These are phyloP conservation scores for Drosophila insularis DNA, from an alignment of 1,140 invertebrate genomes.

Conservation along the genomic window DNA sequence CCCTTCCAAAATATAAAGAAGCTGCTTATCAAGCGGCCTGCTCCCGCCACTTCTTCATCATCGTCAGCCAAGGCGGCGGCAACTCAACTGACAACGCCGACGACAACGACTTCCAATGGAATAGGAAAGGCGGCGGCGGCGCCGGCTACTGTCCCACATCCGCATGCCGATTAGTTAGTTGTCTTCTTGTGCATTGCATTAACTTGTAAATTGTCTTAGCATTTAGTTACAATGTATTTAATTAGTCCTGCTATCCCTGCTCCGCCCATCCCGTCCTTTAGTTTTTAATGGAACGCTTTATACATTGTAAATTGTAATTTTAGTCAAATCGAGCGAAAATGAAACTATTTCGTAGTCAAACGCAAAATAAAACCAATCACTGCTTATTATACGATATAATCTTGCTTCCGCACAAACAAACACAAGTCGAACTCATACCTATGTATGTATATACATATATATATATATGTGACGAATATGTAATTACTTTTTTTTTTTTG, in stretches of 20 bases:
- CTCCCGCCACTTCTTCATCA: constrained; percentile 7
- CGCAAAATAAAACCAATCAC: constrained; percentile 54
- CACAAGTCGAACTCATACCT: constrained; percentile 6
- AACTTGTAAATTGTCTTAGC: constrained; percentile 61
- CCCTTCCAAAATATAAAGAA: constrained; percentile 88
- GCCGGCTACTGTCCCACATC: constrained; percentile 20
- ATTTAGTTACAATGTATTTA: constrained; percentile 75
- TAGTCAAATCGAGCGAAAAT: constrained; percentile 57
- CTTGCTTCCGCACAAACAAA: constrained; percentile 44
- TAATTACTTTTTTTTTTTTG: constrained; percentile 24
- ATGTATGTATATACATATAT: constrained; percentile 26
- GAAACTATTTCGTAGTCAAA: constrained; percentile 44
- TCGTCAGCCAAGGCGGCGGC: background rate
- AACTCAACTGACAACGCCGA: background rate
- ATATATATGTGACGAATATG: constrained; percentile 23
- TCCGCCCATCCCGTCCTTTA: constrained; percentile 28
- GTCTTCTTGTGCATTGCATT: constrained; percentile 46
- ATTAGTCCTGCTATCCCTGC: constrained; percentile 20
- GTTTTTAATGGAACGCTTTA: constrained; percentile 70
- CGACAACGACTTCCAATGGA: constrained; percentile 37
- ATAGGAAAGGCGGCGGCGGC: background rate
- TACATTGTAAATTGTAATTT: constrained; percentile 74
- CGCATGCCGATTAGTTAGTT: constrained; percentile 68
- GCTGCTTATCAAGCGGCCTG: constrained; percentile 77
- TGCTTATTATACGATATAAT: constrained; percentile 66